phyloP scores from a whole-genome alignment of 1,140 invertebrate species.

The Spodoptera litura region DNA sequence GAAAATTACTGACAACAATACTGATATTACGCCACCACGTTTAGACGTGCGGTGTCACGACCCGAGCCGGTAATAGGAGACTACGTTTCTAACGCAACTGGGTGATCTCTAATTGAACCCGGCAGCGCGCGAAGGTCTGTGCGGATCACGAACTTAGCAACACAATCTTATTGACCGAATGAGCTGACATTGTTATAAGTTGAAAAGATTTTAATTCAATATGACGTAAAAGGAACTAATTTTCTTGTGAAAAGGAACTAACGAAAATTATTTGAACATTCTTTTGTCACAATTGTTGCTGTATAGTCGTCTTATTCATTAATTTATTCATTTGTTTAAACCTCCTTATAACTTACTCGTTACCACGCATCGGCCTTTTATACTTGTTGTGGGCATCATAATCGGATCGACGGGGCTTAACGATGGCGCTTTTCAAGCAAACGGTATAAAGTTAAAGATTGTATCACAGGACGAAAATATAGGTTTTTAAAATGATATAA shows the following conservation, averaged over 20 bases:
- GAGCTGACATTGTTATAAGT: conserved; percentile 30
- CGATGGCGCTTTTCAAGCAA: neutral
- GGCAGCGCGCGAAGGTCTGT: conserved; percentile 62
- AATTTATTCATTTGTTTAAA: neutral
- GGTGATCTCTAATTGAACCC: conserved; percentile 69
- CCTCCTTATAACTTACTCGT: neutral
- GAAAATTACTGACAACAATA: conserved; percentile 66
- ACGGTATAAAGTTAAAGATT: neutral
- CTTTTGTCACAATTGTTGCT: no score
- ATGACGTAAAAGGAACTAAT: conserved; percentile 33
- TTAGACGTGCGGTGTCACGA: conserved; percentile 65
- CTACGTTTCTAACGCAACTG: conserved; percentile 65
- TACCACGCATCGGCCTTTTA: neutral
- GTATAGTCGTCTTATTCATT: no score
- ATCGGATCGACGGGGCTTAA: conserved; percentile 10
- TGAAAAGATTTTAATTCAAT: conserved; percentile 21
- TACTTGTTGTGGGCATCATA: conserved; percentile 1
- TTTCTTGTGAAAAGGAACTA: neutral
- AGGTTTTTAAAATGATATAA: neutral
- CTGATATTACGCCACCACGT: conserved; percentile 68
- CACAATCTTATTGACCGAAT: conserved; percentile 56
- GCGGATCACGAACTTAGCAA: conserved; percentile 59
- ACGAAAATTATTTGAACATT: no score
- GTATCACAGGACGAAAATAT: neutral
- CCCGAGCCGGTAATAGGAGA: conserved; percentile 58